phyloP scores from a whole-genome alignment of 2,888 invertebrate genomes.

The Acrocyrtus sp. region DNA sequence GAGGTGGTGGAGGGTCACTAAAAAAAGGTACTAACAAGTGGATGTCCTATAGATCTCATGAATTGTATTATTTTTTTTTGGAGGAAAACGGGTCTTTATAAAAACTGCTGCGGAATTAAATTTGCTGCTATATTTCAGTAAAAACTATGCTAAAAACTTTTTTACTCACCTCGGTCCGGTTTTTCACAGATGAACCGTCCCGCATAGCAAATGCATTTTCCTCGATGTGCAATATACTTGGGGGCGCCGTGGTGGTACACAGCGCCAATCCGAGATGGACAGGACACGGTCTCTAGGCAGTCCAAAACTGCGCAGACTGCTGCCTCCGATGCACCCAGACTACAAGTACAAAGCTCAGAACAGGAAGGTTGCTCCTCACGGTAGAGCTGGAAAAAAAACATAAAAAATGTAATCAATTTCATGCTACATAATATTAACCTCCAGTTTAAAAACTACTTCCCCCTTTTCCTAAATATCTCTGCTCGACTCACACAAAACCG shows the following conservation, averaged over 20 bases:
- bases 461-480: no score
- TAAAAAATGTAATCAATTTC: background rate
- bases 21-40: no score
- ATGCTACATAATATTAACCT: no score
- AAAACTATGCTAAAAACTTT: background rate
- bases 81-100: no score
- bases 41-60: no score
- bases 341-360: conserved; percentile 88
- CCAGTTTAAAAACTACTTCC: no score
- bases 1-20: no score
- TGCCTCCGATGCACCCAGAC: conserved; percentile 74
- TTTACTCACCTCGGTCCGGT: conserved; percentile 74
- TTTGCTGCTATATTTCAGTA: no score
- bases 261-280: conserved; percentile 83
- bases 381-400: conserved; percentile 73
- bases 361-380: conserved; percentile 88
- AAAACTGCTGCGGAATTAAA: no score
- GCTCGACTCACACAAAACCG: no score
- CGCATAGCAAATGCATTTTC: conserved; percentile 90
- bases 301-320: conserved; percentile 81
- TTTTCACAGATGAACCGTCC: conserved; percentile 93
- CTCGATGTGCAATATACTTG: conserved; percentile 88
- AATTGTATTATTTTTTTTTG: no score
- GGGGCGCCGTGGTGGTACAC: conserved; percentile 92
- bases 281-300: conserved; percentile 86